Evolutionary conservation across 2,888 invertebrate species (phyloP).

Genomic region (Platycheirus rosarum): DNA sequence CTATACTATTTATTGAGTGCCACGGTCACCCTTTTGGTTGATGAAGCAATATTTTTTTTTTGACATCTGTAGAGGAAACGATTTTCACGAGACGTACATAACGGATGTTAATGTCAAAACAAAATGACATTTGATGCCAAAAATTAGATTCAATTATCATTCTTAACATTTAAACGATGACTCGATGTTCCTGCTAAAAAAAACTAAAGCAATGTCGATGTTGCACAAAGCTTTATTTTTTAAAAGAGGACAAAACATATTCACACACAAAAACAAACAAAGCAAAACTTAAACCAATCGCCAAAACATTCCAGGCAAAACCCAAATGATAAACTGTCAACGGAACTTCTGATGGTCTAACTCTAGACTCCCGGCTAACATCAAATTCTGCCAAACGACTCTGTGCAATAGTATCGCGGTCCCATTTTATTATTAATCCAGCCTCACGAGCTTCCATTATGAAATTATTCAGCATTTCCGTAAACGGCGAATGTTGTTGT

Average conservation of each 20-base stretch:
- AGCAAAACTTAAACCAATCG: slow-evolving; percentile 18
- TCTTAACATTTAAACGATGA: no score
- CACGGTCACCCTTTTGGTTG: no score
- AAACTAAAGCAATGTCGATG: no score
- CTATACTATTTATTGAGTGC: no score
- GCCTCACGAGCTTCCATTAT: slow-evolving; percentile 38
- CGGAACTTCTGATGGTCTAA: background rate
- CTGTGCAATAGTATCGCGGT: background rate
- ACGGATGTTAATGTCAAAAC: no score
- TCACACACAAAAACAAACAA: slow-evolving; percentile 16
- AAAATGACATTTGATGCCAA: no score
- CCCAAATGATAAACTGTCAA: slow-evolving; percentile 5
- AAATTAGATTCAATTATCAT: no score
- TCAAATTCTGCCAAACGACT: slow-evolving; percentile 10
- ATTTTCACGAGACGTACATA: no score
- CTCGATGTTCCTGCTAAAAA: no score
- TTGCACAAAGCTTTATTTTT: no score
- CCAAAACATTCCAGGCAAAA: slow-evolving; percentile 46
- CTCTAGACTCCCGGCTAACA: background rate
- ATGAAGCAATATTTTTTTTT: no score
- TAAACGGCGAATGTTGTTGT: slow-evolving; percentile 31
- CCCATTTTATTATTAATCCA: slow-evolving; percentile 55
- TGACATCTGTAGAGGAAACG: no score
- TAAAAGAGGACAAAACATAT: background rate
- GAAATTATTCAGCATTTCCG: slow-evolving; percentile 29